Conservation (phyloP, 2,797 vertebrate genomes). For the Linurgus olivaceus region DNA sequence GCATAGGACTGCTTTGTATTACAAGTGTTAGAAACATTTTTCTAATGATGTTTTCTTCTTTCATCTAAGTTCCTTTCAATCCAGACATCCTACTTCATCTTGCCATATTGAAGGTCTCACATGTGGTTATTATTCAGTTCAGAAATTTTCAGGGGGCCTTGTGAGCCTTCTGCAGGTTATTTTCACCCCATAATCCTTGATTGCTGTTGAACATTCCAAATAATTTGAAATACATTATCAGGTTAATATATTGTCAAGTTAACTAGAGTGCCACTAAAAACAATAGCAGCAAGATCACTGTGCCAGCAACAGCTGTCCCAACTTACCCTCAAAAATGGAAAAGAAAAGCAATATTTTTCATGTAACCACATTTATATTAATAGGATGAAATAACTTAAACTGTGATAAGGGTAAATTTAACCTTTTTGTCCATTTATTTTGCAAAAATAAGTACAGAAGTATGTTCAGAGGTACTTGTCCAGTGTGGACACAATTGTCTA, state of each 20-base stretch:
- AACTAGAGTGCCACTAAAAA: neutral
- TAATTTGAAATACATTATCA: neutral
- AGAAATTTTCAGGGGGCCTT: neutral
- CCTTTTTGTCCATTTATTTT: neutral
- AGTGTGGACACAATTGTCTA: neutral
- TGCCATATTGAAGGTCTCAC: neutral
- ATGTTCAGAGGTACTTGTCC: neutral
- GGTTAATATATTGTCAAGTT: neutral
- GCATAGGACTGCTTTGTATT: neutral
- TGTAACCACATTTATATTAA: neutral
- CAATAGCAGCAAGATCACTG: neutral
- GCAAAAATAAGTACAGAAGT: neutral
- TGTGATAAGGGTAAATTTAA: neutral
- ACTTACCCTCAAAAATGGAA: neutral
- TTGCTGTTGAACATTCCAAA: neutral
- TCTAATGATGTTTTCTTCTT: neutral
- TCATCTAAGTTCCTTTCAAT: neutral
- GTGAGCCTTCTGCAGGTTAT: neutral
- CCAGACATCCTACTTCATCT: neutral
- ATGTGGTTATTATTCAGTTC: neutral
- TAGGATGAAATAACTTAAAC: neutral
- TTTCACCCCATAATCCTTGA: neutral
- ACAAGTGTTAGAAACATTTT: neutral
- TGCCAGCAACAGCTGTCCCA: neutral
- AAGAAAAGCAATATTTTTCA: neutral